Base-by-base conservation (phyloP, 2,888 invertebrate genomes). In the Deilephila porcellus region DNA sequence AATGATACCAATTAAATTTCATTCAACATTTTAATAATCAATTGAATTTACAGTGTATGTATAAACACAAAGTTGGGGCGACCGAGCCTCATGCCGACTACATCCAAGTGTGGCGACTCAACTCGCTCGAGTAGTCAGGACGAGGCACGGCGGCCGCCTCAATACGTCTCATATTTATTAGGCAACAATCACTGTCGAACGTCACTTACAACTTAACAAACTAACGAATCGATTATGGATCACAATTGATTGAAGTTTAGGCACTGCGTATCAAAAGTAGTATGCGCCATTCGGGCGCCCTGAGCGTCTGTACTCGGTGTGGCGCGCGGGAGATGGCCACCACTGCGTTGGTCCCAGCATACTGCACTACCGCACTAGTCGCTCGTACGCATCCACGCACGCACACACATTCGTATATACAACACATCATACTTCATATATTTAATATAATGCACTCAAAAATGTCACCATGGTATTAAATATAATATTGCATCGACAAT, bases 11-110 rank as follows among this genome's bases (percentile, higher is more conserved):
- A 20, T 25, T 67, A 53, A 29, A 11, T 62, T 86, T 86, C 84
- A 88, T 86, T 87, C 85, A 89, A 89, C 87, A 85, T 83, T 87
- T 88, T 87, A 85, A 85, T 88, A 85, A 85, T 87, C 78, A 82
- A 78, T 82, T 81, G 76, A 74, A 73, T 77, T 72, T 74, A 77
- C 76, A 75, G 74, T 76, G 77, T 75, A 71, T 70, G 77, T 74
- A 75, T 71, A 75, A 74, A 74, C 70, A 63, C 64, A 52, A 29
- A 17, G 45, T 25, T n/a, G 7, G 14, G 8, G 67, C 67, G 67
- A 25, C 67, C 45, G 52, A 2, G 25, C 67, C 52, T 52, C 67
- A 25, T 67, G 52, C 67, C 45, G 52, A 17, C 67, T 63, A n/a
- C 34, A 63, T 8, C 19, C 11, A 45, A n/a, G n/a, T 25, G n/a